Evolutionary conservation across 2,113 vertebrate species (phyloP).

Genomic region (Nipponia nippon): DNA sequence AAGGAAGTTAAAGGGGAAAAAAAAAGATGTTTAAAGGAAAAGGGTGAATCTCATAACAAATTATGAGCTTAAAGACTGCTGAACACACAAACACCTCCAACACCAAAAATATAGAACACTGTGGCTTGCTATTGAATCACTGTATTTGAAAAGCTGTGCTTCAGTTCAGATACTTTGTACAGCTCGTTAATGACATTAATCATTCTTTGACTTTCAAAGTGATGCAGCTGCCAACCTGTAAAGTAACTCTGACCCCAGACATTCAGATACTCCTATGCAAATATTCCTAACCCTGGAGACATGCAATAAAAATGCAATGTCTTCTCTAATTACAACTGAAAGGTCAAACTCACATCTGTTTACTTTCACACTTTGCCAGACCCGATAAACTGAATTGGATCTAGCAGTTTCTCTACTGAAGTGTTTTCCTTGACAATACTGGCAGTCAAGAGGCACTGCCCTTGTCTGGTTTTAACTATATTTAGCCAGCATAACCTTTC

Average conservation of each 20-base stretch:
- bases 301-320: not conserved
- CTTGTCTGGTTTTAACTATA: not conserved
- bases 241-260: not conserved
- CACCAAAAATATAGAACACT: not conserved
- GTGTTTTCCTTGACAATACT: not conserved
- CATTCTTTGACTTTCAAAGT: not conserved
- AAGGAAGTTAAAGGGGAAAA: not conserved
- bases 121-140: not conserved
- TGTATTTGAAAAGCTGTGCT: not conserved
- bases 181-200: not conserved
- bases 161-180: not conserved
- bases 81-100: fast-evolving
- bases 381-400: not conserved
- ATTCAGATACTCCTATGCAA: not conserved
- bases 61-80: not conserved
- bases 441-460: not conserved
- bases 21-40: not conserved
- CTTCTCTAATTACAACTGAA: conserved; percentile 5
- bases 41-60: not conserved
- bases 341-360: conserved; percentile 20
- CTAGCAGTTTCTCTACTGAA: not conserved
- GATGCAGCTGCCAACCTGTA: not conserved
- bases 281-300: not conserved
- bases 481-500: not conserved
- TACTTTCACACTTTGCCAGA: not conserved